Conservation (phyloP, 1,140 invertebrate species). For the Drepana arcuata region DNA sequence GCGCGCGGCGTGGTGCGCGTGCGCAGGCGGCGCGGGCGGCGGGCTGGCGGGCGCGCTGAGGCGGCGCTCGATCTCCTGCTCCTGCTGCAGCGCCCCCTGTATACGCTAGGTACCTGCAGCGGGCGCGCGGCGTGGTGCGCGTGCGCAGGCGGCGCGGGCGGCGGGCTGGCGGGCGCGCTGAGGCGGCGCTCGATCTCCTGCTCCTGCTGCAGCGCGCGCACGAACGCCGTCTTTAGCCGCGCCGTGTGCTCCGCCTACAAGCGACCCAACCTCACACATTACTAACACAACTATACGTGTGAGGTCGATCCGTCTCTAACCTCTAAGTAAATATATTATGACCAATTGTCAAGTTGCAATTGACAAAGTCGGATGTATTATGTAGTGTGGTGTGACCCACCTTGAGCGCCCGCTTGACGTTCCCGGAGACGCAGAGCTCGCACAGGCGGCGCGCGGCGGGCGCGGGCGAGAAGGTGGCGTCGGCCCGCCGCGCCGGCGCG, state of each 20-base stretch:
- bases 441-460: conserved; percentile 84
- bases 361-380: too few relatives aligned
- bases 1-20: too few relatives aligned
- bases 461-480: conserved; percentile 46
- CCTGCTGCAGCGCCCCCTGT: conserved; percentile 97
- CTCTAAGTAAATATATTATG: too few relatives aligned
- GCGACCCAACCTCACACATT: too few relatives aligned
- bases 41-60: conserved; percentile 71
- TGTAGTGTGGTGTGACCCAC: too few relatives aligned
- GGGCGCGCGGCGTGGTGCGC: too few relatives aligned
- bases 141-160: conserved; percentile 45
- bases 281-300: too few relatives aligned
- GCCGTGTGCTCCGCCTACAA: conserved; percentile 93
- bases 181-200: conserved; percentile 97
- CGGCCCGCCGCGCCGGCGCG: conserved; percentile 74
- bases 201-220: conserved; percentile 97
- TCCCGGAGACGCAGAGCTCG: conserved; percentile 97
- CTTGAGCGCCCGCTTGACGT: conserved; percentile 97
- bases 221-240: conserved; percentile 96
- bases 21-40: conserved; percentile 43
- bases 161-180: conserved; percentile 51
- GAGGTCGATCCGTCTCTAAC: too few relatives aligned
- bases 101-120: conserved; percentile 98
- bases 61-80: conserved; percentile 97
- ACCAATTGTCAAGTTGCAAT: too few relatives aligned